phyloP scores from a whole-genome alignment of 2,113 vertebrate species.

The Nycticebus coucang region DNA sequence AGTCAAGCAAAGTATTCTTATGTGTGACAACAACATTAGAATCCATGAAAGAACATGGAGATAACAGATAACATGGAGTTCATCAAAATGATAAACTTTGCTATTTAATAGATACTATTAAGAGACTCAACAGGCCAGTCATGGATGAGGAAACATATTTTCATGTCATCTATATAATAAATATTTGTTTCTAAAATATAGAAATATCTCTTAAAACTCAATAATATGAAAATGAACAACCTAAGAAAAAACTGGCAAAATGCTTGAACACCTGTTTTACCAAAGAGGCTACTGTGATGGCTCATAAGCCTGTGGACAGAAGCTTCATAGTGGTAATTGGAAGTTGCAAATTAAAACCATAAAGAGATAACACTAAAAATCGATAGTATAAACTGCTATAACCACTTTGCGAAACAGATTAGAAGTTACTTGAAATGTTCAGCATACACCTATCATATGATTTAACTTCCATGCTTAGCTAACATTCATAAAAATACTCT shows the following conservation, averaged over 20 bases:
- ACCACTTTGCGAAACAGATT: not conserved
- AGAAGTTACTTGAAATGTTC: not conserved
- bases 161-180: not conserved
- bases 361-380: not conserved
- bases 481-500: not conserved
- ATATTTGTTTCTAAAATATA: not conserved
- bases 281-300: not conserved
- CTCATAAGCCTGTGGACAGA: not conserved
- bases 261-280: not conserved
- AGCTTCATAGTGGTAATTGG: not conserved
- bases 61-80: not conserved
- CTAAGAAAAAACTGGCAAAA: not conserved
- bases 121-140: not conserved
- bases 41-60: not conserved
- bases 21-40: not conserved
- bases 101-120: not conserved
- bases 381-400: not conserved
- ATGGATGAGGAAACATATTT: not conserved
- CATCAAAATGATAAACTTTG: not conserved
- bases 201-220: not conserved
- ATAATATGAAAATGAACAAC: not conserved
- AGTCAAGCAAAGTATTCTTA: not conserved
- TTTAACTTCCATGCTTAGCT: not conserved
- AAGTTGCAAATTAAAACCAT: not conserved
- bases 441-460: too few species aligned